A percentile compares a stretch with the other conserved stretches of the same genome.
These are phyloP conservation scores for Venustoraphidia nigricollis DNA, from an alignment of 2,888 invertebrate genomes.

Conservation along the genomic window DNA sequence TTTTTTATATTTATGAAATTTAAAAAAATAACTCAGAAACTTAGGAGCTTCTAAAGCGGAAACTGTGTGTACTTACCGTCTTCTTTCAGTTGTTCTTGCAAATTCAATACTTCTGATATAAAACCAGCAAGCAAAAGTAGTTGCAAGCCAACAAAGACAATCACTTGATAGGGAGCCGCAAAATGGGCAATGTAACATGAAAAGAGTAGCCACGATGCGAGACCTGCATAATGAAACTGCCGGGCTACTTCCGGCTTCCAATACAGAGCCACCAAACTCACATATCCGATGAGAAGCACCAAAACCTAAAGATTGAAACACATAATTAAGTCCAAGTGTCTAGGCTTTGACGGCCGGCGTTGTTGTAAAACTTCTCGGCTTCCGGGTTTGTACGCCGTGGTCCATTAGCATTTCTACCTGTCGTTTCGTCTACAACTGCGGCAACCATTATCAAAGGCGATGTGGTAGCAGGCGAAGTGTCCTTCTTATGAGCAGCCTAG, in stretches of 20 bases:
- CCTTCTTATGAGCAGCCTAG: no score
- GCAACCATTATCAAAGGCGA: no score
- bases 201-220: conserved; percentile 58
- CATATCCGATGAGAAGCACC: conserved; percentile 48
- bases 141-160: conserved; percentile 54
- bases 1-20: no score
- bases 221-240: conserved; percentile 51
- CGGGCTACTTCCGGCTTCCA: conserved; percentile 60
- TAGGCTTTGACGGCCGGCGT: no score
- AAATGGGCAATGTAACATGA: conserved; percentile 61
- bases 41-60: no score
- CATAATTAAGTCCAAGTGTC: no score
- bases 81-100: conserved; percentile 33
- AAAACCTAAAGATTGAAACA: conserved; percentile 37
- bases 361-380: no score
- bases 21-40: no score
- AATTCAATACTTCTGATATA: conserved; percentile 39
- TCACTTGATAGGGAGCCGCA: conserved; percentile 60
- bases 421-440: no score
- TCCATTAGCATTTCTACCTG: no score
- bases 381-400: no score
- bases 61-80: conserved; percentile 23
- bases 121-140: conserved; percentile 50
- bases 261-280: conserved; percentile 50
- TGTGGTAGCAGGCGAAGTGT: no score